These are phyloP conservation scores for Neomicropteryx cornuta DNA, from an alignment of 1,140 invertebrate species.

Conservation along the genomic window DNA sequence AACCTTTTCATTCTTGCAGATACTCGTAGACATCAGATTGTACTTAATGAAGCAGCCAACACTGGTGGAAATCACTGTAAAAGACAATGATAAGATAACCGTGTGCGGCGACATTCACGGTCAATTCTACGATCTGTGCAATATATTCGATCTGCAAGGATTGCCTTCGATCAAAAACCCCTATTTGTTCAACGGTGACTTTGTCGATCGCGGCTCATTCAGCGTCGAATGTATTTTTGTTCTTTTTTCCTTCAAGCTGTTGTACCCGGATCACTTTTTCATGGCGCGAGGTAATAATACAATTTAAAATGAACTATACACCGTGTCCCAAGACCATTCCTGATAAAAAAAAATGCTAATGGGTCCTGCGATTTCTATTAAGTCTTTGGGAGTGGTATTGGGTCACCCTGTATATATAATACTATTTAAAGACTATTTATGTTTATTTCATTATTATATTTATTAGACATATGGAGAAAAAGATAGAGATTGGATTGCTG, in stretches of 20 bases:
- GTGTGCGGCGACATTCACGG: conserved; percentile 99
- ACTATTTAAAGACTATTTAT: too few relatives aligned
- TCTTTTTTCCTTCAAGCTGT: conserved; percentile 92
- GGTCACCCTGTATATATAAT: too few relatives aligned
- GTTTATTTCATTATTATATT: too few relatives aligned
- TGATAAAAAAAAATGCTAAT: too few relatives aligned
- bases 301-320: too few relatives aligned
- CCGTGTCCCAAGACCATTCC: too few relatives aligned
- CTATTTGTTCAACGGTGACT: conserved; percentile 98
- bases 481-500: conserved; percentile 1
- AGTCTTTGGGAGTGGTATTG: too few relatives aligned
- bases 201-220: conserved; percentile 98
- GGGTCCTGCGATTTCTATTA: conserved; percentile 7
- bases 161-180: conserved; percentile 91
- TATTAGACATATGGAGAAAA: too few relatives aligned
- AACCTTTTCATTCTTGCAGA: conserved; percentile 51
- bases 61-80: conserved; percentile 81
- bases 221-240: conserved; percentile 99
- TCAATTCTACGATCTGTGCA: conserved; percentile 96
- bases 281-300: conserved; percentile 81
- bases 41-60: conserved; percentile 78
- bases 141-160: conserved; percentile 96
- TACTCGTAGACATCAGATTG: conserved; percentile 81
- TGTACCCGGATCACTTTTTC: conserved; percentile 96
- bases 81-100: conserved; percentile 88